Evolutionary conservation across 2,797 vertebrate genomes (phyloP).

Genomic region (Scleropages formosus): DNA sequence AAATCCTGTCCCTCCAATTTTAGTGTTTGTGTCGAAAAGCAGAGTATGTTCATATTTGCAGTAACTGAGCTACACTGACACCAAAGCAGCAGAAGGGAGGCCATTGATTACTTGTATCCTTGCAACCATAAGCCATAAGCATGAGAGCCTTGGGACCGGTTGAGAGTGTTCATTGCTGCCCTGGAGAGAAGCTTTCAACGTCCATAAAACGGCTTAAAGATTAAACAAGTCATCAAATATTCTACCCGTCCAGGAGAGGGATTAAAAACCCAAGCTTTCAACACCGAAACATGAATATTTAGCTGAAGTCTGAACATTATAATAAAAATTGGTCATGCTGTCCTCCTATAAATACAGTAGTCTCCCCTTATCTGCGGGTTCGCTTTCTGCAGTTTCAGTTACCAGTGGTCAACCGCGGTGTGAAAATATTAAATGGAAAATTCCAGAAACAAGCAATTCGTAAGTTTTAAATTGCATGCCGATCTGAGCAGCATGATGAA

Average conservation of each 20-base stretch:
- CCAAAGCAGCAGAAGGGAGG: background rate
- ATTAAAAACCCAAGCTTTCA: too few species aligned
- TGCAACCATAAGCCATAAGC: constrained; percentile 6
- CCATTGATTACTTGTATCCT: background rate
- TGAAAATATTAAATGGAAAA: too few species aligned
- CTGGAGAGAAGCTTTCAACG: constrained; percentile 3
- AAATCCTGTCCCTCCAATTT: background rate
- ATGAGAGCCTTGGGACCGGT: background rate
- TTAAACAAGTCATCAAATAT: too few species aligned
- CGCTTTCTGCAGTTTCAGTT: too few species aligned
- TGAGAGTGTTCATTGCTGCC: constrained; percentile 13
- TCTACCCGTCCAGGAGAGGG: too few species aligned
- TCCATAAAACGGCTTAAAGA: too few species aligned
- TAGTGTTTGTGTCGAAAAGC: background rate
- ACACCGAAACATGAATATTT: constrained; percentile 20
- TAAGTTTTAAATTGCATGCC: too few species aligned
- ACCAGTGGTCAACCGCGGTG: too few species aligned
- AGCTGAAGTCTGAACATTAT: background rate
- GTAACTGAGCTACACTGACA: constrained; percentile 6
- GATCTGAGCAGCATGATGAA: too few species aligned
- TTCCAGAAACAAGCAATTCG: too few species aligned
- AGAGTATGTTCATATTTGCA: background rate
- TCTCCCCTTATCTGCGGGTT: too few species aligned
- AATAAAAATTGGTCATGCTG: background rate
- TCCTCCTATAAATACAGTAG: background rate